Evolutionary conservation across 64 coral and sea anemone genomes (phyloP), one percentile per base, ranked within the genome.

Genomic region (Montipora cactus): DNA sequence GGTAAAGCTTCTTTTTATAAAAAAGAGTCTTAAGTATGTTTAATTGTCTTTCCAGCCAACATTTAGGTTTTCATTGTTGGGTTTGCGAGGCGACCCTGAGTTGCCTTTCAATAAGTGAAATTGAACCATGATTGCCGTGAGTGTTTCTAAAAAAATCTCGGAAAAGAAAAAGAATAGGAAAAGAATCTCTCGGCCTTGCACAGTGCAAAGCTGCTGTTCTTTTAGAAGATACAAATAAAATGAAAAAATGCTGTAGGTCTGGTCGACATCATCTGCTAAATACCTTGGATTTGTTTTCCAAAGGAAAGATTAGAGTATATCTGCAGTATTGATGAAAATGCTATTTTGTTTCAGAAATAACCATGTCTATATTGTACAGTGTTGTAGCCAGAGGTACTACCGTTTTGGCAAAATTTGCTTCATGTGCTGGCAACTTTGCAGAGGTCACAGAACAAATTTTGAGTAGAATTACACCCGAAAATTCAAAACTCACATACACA

Each of bases 361-460:
- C 15, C 78, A 99, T 99, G 98, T 95, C 98, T 12, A 76, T 99
- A 70, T 90, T 99, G 2, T 99, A 99, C 75, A 94, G 95, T 94
- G 98, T 99, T 20, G 98, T 99, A 67, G 77, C 98, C 9, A 95
- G 98, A 74, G 95, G 98, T 10, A 99, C 98, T 19, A 99, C 98
- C 15, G 94, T 99, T 1, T 18, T 99, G 5, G 98, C 98, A 45
- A 99, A 99, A 75, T 96, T 95, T 96, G 98, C 98, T 13, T 92
- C 95, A 13, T 99, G 98, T 96, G 98, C 98, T 74, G 98, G 98
- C 7, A 99, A 99, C 80, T 99, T 99, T 96, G 98, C 98, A 59
- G 98, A 99, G 83, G 98, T 99, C 16, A 96, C 98, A 44, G 95
- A 99, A 28, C 98, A 99, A 77, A 99, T 99, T 70, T 95, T 99